phyloP scores from a whole-genome alignment of 2,113 vertebrate species.

The Sinocyclocheilus anophthalmus region DNA sequence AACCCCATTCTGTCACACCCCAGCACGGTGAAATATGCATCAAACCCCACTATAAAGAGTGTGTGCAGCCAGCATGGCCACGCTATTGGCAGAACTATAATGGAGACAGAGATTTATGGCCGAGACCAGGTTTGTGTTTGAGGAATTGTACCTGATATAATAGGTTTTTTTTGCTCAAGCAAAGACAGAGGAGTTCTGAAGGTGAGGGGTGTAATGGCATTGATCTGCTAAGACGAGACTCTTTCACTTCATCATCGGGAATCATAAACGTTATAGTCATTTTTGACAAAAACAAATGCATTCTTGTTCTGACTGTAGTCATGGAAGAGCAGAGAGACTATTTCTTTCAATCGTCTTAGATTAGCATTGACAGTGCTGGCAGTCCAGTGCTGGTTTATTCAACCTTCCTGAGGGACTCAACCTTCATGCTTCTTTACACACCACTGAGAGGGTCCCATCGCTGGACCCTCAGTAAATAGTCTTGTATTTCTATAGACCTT shows the following conservation, averaged over 20 bases:
- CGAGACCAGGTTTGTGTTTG: constrained; percentile 66
- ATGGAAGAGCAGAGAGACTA: constrained; percentile 51
- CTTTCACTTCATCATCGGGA: constrained; percentile 38
- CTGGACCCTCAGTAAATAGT: constrained; percentile 52
- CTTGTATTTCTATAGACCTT: not conserved
- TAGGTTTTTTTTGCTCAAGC: constrained; percentile 59
- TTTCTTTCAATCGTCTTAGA: constrained; percentile 37
- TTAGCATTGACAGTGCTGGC: constrained; percentile 36
- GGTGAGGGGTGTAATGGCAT: constrained; percentile 49
- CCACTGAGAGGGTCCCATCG: constrained; percentile 33
- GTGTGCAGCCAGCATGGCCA: constrained; percentile 76
- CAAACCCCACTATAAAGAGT: constrained; percentile 74
- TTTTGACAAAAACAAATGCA: constrained; percentile 49
- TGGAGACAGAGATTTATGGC: constrained; percentile 77
- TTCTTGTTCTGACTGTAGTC: constrained; percentile 4
- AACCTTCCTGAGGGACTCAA: constrained; percentile 21
- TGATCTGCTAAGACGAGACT: constrained; percentile 51
- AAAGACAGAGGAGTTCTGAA: constrained; percentile 57
- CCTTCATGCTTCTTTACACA: constrained; percentile 35
- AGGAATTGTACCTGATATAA: constrained; percentile 67
- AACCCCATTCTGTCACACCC: constrained; percentile 86
- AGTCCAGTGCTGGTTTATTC: constrained; percentile 23
- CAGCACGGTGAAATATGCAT: constrained; percentile 71
- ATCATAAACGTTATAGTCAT: constrained; percentile 37
- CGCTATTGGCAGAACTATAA: constrained; percentile 77